A percentile compares a stretch with the other conserved stretches of the same genome.
Evolutionary conservation across 2,797 vertebrate genomes (phyloP).

Genomic region (Neomorphus geoffroyi): DNA sequence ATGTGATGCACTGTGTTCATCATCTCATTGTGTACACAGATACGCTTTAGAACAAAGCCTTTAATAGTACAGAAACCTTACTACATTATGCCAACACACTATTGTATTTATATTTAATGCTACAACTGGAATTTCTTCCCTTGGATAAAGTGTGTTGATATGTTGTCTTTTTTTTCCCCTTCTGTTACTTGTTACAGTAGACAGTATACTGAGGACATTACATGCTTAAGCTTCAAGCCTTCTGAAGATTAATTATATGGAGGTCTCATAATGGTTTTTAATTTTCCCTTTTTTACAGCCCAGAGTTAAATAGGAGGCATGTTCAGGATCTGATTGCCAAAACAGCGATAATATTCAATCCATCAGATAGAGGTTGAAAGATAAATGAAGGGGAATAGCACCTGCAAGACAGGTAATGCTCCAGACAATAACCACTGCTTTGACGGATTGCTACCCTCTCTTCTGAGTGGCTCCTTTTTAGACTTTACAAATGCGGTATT

Average conservation of each 20-base stretch:
- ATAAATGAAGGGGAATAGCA: conserved; percentile 80
- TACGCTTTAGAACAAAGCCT: conserved; percentile 83
- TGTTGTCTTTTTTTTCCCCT: conserved; percentile 54
- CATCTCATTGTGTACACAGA: conserved; percentile 82
- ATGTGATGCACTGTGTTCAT: conserved; percentile 84
- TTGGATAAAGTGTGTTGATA: conserved; percentile 73
- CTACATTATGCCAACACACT: conserved; percentile 79
- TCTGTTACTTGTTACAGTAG: conserved; percentile 70
- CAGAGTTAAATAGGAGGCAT: conserved; percentile 81
- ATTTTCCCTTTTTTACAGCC: conserved; percentile 76
- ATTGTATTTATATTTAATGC: conserved; percentile 84
- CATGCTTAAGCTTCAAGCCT: conserved; percentile 73
- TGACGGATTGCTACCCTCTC: conserved; percentile 69
- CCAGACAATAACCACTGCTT: conserved; percentile 53
- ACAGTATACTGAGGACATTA: conserved; percentile 64
- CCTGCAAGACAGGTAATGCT: conserved; percentile 83
- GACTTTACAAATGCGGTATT: conserved; percentile 35
- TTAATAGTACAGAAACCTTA: conserved; percentile 78
- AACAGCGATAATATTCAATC: conserved; percentile 80
- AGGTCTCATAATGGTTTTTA: conserved; percentile 75
- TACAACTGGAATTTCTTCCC: conserved; percentile 74
- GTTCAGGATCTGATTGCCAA: conserved; percentile 81
- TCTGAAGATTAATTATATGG: conserved; percentile 79
- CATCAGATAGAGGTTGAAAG: conserved; percentile 75
- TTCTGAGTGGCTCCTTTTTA: conserved; percentile 26